Evolutionary conservation across 2,113 vertebrate genomes (phyloP).

Genomic region (Pluvialis apricaria): DNA sequence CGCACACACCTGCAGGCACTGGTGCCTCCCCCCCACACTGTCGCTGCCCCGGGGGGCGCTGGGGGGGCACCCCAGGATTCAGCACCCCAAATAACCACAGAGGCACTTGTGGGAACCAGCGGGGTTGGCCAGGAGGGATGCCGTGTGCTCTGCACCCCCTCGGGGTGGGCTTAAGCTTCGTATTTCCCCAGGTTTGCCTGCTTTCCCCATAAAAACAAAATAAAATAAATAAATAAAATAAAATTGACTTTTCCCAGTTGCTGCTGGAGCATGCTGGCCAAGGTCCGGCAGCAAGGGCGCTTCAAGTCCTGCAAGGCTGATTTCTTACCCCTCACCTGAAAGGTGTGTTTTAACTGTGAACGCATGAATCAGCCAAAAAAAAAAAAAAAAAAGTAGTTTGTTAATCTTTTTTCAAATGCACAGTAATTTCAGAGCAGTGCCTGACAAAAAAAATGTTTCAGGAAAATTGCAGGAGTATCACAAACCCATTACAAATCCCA

Average conservation of each 20-base stretch:
- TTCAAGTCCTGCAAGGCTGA: neutral
- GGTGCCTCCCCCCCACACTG: neutral
- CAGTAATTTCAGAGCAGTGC: neutral
- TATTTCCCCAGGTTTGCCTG: neutral
- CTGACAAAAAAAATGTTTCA: neutral
- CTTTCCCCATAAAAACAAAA: too few species aligned
- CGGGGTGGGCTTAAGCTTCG: neutral
- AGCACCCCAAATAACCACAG: neutral
- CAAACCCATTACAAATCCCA: too few species aligned
- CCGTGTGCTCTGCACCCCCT: neutral
- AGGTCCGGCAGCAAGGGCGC: neutral
- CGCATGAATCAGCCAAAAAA: neutral
- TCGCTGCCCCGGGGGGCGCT: fast-evolving
- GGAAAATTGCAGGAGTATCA: neutral
- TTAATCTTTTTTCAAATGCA: neutral
- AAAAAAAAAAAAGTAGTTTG: neutral
- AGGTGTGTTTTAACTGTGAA: neutral
- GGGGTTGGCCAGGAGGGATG: neutral
- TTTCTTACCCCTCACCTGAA: neutral
- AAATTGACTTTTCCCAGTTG: neutral
- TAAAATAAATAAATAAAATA: too few species aligned
- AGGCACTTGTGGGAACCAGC: fast-evolving
- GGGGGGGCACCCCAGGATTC: neutral
- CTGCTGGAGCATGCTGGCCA: neutral
- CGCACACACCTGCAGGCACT: fast-evolving